Conservation (phyloP, 2,113 vertebrate genomes). For the Triplophysa dalaica region DNA sequence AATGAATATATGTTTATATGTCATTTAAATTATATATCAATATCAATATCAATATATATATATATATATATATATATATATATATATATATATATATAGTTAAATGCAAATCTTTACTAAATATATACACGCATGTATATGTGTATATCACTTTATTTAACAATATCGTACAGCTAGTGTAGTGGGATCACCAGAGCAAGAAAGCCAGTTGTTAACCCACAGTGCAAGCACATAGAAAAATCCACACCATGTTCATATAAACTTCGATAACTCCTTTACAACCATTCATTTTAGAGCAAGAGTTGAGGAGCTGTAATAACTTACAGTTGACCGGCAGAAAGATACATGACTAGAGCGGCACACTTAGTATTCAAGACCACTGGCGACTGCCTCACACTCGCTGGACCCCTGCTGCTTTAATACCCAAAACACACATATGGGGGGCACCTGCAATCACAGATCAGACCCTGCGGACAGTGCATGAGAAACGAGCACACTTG, state of each 20-base stretch:
- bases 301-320: slow-evolving; percentile 2
- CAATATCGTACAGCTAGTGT: no score
- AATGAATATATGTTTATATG: no score
- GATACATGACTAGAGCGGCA: slow-evolving; percentile 14
- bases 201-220: background rate
- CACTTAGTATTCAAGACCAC: slow-evolving; percentile 45
- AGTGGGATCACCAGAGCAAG: background rate
- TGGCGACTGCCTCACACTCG: background rate
- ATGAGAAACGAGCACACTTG: slow-evolving; percentile 27
- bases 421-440: slow-evolving; percentile 20
- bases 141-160: no score
- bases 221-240: background rate
- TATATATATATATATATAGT: no score
- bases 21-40: no score
- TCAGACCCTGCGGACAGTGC: slow-evolving; percentile 10
- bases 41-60: no score
- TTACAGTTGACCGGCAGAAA: slow-evolving; percentile 29
- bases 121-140: no score
- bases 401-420: slow-evolving; percentile 2
- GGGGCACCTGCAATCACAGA: slow-evolving; percentile 20
- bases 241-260: background rate
- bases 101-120: no score
- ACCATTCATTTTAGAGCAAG: slow-evolving; percentile 34
- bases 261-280: slow-evolving; percentile 4
- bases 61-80: no score